These are phyloP conservation scores for Drosophila picticornis DNA, from an alignment of 2,888 invertebrate genomes.

Conservation along the genomic window DNA sequence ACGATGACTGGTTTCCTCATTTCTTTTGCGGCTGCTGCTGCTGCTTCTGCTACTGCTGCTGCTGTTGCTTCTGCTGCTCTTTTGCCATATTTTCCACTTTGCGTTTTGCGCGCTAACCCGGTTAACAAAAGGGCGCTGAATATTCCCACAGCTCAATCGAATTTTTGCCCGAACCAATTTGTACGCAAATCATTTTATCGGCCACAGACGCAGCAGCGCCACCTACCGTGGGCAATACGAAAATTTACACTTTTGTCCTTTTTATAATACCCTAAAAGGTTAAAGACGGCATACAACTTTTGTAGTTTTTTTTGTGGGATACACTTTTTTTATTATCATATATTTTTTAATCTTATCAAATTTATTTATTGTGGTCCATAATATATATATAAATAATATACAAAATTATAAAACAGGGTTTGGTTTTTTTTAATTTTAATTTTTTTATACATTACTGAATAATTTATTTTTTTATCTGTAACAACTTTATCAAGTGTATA, in stretches of 20 bases:
- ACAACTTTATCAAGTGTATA: neutral
- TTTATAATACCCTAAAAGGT: slow-evolving; percentile 18
- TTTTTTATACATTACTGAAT: neutral
- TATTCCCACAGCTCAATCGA: slow-evolving; percentile 81
- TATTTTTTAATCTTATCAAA: neutral
- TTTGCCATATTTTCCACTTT: slow-evolving; percentile 63
- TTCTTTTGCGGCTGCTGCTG: slow-evolving; percentile 14
- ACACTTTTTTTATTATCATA: neutral
- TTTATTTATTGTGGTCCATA: neutral
- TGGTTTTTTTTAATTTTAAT: neutral
- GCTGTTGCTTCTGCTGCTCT: slow-evolving; percentile 56
- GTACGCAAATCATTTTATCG: slow-evolving; percentile 83
- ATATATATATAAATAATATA: neutral
- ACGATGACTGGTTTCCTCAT: slow-evolving; percentile 40
- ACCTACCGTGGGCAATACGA: slow-evolving; percentile 51
- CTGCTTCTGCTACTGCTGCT: slow-evolving; percentile 33
- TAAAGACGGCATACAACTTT: neutral
- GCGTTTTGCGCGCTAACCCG: slow-evolving; percentile 64
- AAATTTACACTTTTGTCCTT: slow-evolving; percentile 55
- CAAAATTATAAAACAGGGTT: neutral
- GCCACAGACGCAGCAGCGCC: slow-evolving; percentile 47
- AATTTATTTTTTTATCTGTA: neutral
- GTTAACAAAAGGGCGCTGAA: slow-evolving; percentile 77
- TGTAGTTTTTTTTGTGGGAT: neutral
- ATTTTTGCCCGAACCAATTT: slow-evolving; percentile 82